Conservation (phyloP, 2,797 vertebrate species). For the Sebastes ruberrimus region DNA sequence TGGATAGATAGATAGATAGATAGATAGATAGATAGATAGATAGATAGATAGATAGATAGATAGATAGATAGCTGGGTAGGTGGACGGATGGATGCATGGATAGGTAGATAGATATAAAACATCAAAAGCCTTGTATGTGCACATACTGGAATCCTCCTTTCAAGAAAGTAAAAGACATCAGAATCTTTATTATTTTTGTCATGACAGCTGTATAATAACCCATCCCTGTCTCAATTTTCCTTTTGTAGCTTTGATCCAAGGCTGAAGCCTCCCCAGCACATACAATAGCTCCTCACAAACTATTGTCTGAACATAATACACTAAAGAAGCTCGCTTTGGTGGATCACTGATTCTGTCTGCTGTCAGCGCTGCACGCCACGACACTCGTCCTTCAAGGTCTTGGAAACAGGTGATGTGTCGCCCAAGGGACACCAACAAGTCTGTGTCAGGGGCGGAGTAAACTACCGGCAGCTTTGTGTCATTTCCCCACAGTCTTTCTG, state of each 20-base stretch:
- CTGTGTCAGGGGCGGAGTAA: background rate
- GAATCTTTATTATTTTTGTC: slow-evolving; percentile 16
- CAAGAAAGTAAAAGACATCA: slow-evolving; percentile 4
- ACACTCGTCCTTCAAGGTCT: slow-evolving; percentile 20
- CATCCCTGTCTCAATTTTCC: slow-evolving; percentile 31
- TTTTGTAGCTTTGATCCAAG: slow-evolving; percentile 50
- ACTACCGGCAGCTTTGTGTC: too few relatives aligned
- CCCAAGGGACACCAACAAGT: background rate
- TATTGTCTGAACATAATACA: slow-evolving; percentile 42
- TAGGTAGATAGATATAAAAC: background rate
- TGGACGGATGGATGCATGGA: background rate
- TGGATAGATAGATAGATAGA: too few relatives aligned
- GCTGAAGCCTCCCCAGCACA: slow-evolving; percentile 36
- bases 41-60: too few relatives aligned
- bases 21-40: too few relatives aligned
- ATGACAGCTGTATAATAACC: slow-evolving; percentile 44
- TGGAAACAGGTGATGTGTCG: slow-evolving; percentile 24
- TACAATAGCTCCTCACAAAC: slow-evolving; percentile 36
- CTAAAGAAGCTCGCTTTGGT: slow-evolving; percentile 19
- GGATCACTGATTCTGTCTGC: slow-evolving; percentile 29
- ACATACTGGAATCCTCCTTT: background rate
- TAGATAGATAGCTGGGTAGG: background rate
- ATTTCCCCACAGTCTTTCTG: too few relatives aligned
- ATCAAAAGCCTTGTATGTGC: slow-evolving; percentile 12
- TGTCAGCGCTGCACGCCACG: background rate